phyloP scores from a whole-genome alignment of 2,797 vertebrate species.

The Arrhamphus sclerolepis region DNA sequence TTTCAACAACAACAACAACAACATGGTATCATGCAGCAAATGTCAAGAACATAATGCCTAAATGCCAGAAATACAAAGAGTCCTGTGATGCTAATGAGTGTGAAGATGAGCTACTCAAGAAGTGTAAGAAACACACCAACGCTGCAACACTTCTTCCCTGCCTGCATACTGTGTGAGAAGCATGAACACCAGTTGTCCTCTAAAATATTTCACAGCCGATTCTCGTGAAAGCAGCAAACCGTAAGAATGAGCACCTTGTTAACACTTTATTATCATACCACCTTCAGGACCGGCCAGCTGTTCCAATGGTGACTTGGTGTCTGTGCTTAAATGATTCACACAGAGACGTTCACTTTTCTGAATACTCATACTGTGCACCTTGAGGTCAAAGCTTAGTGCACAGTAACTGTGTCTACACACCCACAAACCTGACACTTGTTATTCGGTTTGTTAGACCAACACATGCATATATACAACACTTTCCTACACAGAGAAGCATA shows the following conservation, averaged over 20 bases:
- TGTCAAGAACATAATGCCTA: constrained; percentile 30
- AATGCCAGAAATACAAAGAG: constrained; percentile 30
- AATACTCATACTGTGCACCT: background rate
- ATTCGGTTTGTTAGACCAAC: constrained; percentile 49
- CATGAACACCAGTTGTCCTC: constrained; percentile 9
- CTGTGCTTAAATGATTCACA: background rate
- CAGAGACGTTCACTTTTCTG: constrained; percentile 8
- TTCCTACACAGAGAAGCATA: constrained; percentile 63
- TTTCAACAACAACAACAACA: constrained; percentile 19
- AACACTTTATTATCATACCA: constrained; percentile 61
- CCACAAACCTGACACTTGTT: constrained; percentile 63
- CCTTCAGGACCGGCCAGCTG: constrained; percentile 6
- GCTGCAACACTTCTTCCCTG: constrained; percentile 27
- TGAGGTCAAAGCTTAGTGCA: constrained; percentile 19
- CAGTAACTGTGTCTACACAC: constrained; percentile 40
- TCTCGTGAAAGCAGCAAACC: constrained; percentile 18
- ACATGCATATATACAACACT: constrained; percentile 57
- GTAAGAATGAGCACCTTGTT: constrained; percentile 57
- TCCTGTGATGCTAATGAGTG: constrained; percentile 27
- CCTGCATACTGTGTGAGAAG: constrained; percentile 17
- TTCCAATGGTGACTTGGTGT: constrained; percentile 5
- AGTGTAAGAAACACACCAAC: constrained; percentile 47
- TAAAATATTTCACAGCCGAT: constrained; percentile 27
- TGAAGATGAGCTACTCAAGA: constrained; percentile 35
- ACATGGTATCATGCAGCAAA: constrained; percentile 9